Percentiles rank a stretch among this genome's conserved stretches.
These are phyloP conservation scores for Sebastes schlegelii DNA, from an alignment of 2,113 vertebrate species.

Conservation along the genomic window DNA sequence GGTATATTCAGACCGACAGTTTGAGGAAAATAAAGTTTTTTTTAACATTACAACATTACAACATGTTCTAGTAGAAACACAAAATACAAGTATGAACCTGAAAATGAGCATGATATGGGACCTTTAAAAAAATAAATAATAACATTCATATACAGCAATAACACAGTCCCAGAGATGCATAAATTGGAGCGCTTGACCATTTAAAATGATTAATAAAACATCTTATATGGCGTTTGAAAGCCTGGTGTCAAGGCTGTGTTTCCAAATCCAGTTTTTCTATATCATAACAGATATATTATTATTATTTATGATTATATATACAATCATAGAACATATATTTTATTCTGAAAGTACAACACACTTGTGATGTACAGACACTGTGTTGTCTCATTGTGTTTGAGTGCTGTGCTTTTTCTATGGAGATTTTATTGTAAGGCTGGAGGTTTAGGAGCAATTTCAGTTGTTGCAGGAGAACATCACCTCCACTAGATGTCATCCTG, in stretches of 20 bases:
- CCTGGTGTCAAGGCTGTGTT: neutral
- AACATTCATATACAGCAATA: neutral
- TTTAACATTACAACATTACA: no score
- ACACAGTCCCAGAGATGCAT: neutral
- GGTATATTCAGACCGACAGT: no score
- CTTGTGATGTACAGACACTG: neutral
- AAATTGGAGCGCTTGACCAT: neutral
- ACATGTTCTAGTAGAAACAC: no score
- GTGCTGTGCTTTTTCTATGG: neutral
- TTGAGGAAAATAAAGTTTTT: no score
- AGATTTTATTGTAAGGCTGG: neutral
- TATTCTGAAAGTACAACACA: no score
- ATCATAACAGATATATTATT: neutral
- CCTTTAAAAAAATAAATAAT: neutral
- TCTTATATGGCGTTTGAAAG: neutral
- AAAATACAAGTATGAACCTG: no score
- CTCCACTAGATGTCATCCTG: slow-evolving; percentile 60
- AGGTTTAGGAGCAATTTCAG: neutral
- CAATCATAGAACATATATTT: neutral
- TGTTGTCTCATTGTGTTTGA: neutral
- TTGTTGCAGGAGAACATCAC: neutral
- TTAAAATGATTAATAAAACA: neutral
- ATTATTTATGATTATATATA: neutral
- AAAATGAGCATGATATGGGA: no score
- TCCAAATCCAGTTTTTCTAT: neutral